Evolutionary conservation across 2,888 invertebrate genomes (phyloP), one percentile per base, ranked within the genome.

Genomic region (Elysia crispata): DNA sequence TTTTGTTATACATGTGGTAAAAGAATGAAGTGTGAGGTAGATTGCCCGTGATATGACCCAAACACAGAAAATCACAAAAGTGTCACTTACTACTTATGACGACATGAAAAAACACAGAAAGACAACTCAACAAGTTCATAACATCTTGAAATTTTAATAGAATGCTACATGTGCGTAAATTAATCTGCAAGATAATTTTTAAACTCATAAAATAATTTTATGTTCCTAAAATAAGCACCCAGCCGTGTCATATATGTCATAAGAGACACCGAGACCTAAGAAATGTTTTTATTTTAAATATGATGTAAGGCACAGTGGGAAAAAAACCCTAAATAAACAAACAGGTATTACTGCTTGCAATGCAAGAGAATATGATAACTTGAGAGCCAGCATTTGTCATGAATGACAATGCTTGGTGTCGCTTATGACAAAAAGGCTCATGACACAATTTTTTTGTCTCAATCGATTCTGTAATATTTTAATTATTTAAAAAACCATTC

Each of bases 101-200:
- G 20, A 54, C 20, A 54, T n/a, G 20, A 54, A 54, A 54, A 20
- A 20, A 54, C 54, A 54, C 54, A 54, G 54, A 20, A 54, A 54
- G 54, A 54, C 54, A 54, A 54, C 54, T 54, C 54, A 54, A 20
- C 13, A 54, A 54, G 54, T 54, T 54, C 54, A 54, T 20, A 54
- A 54, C 54, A 54, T 54, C 54, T 54, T 54, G 54, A 20, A 54
- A 54, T 54, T 54, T 54, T 54, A 54, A 54, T 54, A 15, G 54
- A 13, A 54, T 15, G 54, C 54, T 20, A 15, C 13, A 15, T 54
- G 13, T 54, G 54, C 54, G 13, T 54, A 54, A 13, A 54, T 54
- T 54, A 15, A 54, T 54, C 54, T 15, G 54, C 54, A 54, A 54
- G 54, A 54, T 13, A 54, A 54, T 15, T 54, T 54, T 54, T 20